Evolutionary conservation across 2,888 invertebrate species (phyloP), one percentile per base, ranked within the genome.

Genomic region (Hyposoter didymator): DNA sequence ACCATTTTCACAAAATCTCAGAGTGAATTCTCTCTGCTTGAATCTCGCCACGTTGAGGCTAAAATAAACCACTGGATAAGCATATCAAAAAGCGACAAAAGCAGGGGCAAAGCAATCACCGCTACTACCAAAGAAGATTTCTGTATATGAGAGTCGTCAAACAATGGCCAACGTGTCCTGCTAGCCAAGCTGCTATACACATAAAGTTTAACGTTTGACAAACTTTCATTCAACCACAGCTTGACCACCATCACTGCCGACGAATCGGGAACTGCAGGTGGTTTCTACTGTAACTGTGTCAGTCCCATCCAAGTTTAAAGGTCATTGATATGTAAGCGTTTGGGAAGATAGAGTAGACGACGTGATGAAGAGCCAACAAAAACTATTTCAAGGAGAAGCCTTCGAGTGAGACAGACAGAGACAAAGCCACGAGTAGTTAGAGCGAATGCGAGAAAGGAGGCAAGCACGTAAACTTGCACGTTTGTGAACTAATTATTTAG

Each of bases 211-310:
- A 74, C 85, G 70, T 74, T 82, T 82, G 66, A 82, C 78, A 39
- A 78, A 85, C 59, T 84, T 84, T 82, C 64, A 64, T 82, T 78
- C 52, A 28, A 82, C 69, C 75, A 39, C 85, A 75, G 75, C 55
- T 62, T 47, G 59, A 73, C 81, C 67, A 67, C 76, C 43, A 35
- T 47, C 45, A 43, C 22, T 47, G 39, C 39, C 45, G 45, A 43
- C 43, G 10, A 72, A 62, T 55, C 1, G 28, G 66, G 35, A n/a
- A 64, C 49, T 45, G 28, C 43, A n/a, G 43, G 22, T 69, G 28
- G 5, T 49, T 70, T 74, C 67, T 45, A 17, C 39, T 32, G 22
- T 62, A 32, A 66, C 72, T 64, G 17, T 78, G 47, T 8, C 39
- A 66, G 49, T 19, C 43, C 62, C 39, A 62, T 75, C 47, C 45